Percentiles rank a stretch among this genome's conserved stretches.
phyloP scores from a whole-genome alignment of 2,113 vertebrate genomes.

The Oncorhynchus keta region DNA sequence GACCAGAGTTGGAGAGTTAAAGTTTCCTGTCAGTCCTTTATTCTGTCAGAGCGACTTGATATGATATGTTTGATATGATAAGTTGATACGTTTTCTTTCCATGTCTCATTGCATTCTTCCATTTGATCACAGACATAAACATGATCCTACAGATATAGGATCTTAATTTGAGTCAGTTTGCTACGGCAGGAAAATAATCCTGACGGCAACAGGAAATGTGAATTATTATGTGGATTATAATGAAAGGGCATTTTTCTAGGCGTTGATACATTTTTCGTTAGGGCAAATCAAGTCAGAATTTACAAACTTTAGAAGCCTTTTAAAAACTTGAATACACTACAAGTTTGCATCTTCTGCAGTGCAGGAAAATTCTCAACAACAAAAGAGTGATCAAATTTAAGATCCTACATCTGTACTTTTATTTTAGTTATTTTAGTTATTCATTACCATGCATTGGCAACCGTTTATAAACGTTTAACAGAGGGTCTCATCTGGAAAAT shows the following conservation, averaged over 20 bases:
- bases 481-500: conserved; percentile 44
- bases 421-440: background rate
- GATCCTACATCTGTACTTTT: background rate
- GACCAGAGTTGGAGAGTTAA: conserved; percentile 8
- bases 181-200: no score
- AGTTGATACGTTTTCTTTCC: background rate
- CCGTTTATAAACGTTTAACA: conserved; percentile 22
- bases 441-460: background rate
- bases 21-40: background rate
- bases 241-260: no score
- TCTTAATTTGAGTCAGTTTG: no score
- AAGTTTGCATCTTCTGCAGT: no score
- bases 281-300: no score
- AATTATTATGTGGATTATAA: no score
- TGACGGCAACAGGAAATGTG: no score
- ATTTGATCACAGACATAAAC: background rate
- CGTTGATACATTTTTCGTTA: no score
- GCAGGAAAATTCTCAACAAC: no score
- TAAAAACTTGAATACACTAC: no score
- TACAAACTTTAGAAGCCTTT: background rate
- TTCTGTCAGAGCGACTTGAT: background rate
- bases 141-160: no score
- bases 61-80: background rate
- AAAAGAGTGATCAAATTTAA: no score
- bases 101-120: background rate